Percentiles rank a stretch among this genome's conserved stretches.
phyloP scores from a whole-genome alignment of 2,888 invertebrate species.

The Dinocampus coccinellae region DNA sequence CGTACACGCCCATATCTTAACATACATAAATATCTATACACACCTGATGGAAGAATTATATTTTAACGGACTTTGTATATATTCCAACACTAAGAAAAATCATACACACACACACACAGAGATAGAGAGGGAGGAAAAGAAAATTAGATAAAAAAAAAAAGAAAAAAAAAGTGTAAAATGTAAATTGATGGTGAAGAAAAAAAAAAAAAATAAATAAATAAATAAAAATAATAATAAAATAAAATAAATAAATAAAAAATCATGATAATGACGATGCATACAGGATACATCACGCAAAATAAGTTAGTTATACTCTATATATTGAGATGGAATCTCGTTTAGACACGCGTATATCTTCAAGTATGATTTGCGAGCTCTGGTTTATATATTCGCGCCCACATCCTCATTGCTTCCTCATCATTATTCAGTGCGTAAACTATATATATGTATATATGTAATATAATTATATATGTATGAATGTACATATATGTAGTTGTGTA shows the following conservation, averaged over 20 bases:
- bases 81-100: too few relatives aligned
- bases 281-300: slow-evolving; percentile 27
- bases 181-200: slow-evolving; percentile 28
- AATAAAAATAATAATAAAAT: too few relatives aligned
- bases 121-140: background rate
- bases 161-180: slow-evolving; percentile 41
- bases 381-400: slow-evolving; percentile 30
- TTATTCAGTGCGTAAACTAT: background rate
- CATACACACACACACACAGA: slow-evolving; percentile 1
- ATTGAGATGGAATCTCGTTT: slow-evolving; percentile 42
- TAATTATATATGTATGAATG: background rate
- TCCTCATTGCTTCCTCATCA: slow-evolving; percentile 19
- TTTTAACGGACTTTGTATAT: background rate
- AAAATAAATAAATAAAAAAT: too few relatives aligned
- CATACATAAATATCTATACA: background rate
- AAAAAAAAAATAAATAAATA: too few relatives aligned
- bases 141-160: too few relatives aligned
- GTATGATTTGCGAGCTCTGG: slow-evolving; percentile 47
- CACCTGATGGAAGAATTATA: slow-evolving; percentile 2
- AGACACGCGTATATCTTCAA: slow-evolving; percentile 35
- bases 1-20: slow-evolving; percentile 1
- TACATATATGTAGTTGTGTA: slow-evolving; percentile 42
- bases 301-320: slow-evolving; percentile 30
- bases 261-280: slow-evolving; percentile 3
- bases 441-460: background rate